Base-by-base conservation (phyloP, 2,797 vertebrate species). In the Acanthis flammea region DNA sequence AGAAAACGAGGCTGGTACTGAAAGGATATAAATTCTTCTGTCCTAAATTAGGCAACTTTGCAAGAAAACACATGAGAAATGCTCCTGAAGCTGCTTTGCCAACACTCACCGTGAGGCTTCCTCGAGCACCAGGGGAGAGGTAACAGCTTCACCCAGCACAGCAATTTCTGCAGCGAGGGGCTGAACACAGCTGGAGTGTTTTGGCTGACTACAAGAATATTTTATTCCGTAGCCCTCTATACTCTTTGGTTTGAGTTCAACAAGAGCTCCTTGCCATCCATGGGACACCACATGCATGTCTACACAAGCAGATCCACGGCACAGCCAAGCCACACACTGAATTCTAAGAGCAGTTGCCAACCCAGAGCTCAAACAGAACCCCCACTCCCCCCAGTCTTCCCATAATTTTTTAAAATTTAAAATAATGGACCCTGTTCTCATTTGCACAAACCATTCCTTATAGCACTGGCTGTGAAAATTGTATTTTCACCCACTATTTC, bases 401-500 rank as follows among this genome's bases (percentile, higher is more conserved):
- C 70, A 51, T 42, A 42, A 24, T 7, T 72, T 45, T 45, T 77
- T 79, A 24, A 19, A 15, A 79, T 85, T 80, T 74, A 47, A 91
- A 93, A 77, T 76, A 89, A 93, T n/a, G 41, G 50, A 71, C 54
- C 39, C 41, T 6, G 5, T 83, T 95, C 61, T 68, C 61, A 42
- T 88, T 76, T 58, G 41, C 75, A 95, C 91, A 88, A 71, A 85
- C 83, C 72, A 10, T 37, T 83, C 93, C 81, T 89, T 85, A 61
- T 4, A 87, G 78, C 31, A 8, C 33, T 72, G 65, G 35, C 90
- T 50, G 37, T 61, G 51, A 76, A 95, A 95, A 88, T 57, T 67
- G 2, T 48, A 84, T 93, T 96, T 95, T 86, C 83, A 88, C 44
- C 58, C 86, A 45, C 88, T 92, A 54, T 58, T 94, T 88, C 86